Percentiles rank a stretch among this genome's conserved stretches.
phyloP scores from a whole-genome alignment of 37 sponge, comb jelly and placozoan species.

The Ephydatia muelleri region DNA sequence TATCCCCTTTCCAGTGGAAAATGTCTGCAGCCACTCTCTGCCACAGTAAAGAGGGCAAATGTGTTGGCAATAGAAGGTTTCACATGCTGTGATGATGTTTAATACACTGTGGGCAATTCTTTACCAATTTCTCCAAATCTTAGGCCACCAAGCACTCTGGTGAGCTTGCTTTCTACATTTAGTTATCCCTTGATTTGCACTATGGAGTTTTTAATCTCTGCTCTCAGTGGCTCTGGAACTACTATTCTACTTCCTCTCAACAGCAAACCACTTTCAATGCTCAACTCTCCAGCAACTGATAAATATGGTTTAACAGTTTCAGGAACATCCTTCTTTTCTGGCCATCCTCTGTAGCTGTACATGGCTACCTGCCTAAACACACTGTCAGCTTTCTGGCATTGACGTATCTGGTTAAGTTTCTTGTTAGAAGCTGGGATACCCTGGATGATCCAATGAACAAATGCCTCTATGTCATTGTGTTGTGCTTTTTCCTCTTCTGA shows the following conservation, averaged over 20 bases:
- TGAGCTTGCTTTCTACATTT: no score
- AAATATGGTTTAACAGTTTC: no score
- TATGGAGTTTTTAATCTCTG: slow-evolving; percentile 23
- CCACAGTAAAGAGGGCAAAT: slow-evolving; percentile 50
- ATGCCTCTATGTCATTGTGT: no score
- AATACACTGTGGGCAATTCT: no score
- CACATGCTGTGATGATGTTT: no score
- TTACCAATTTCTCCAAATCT: no score
- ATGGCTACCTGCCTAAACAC: no score
- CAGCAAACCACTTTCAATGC: slow-evolving; percentile 24
- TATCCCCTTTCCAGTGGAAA: no score
- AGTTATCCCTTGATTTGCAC: slow-evolving; percentile 35
- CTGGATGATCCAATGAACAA: no score
- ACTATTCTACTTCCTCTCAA: slow-evolving; percentile 20
- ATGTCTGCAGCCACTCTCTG: slow-evolving; percentile 46
- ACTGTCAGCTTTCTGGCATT: no score
- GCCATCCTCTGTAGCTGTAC: slow-evolving; percentile 31
- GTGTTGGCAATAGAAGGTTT: slow-evolving; percentile 14
- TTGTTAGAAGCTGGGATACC: slow-evolving; percentile 33
- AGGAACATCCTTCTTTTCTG: not conserved
- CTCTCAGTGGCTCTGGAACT: slow-evolving; percentile 9
- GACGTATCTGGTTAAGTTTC: no score
- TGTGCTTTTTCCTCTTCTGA: no score
- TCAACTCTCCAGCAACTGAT: slow-evolving; percentile 21
- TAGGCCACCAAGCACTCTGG: slow-evolving; percentile 47